Evolutionary conservation across 2,888 invertebrate genomes (phyloP), one percentile per base, ranked within the genome.

Genomic region (Ganaspis brasiliensis): DNA sequence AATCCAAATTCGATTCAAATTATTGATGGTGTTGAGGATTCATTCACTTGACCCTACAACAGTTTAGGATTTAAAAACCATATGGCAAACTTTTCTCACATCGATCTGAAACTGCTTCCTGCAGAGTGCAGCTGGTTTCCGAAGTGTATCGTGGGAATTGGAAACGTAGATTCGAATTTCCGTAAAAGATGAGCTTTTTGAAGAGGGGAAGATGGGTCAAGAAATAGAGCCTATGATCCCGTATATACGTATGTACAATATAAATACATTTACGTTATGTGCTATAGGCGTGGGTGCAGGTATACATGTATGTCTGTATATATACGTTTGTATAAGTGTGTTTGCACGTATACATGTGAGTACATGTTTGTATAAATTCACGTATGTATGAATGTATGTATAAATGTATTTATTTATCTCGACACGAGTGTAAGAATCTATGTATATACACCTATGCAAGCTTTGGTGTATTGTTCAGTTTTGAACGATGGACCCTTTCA

Each of bases 61-160:
- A 31, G n/a, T n/a, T n/a, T n/a, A 31, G 31, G 31, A 31, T 31
- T 31, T 31, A 6, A 31, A 31, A 40, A 40, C 2, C 40, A 40
- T 40, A 40, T 40, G 40, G 40, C 40, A 10, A 40, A 40, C 40
- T 40, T 40, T 40, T 40, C 40, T 40, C 40, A 40, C 40, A 40
- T 40, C 40, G 31, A 31, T 31, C 6, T 40, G 10, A 40, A 40
- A 40, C 10, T 40, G 12, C 40, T 40, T 40, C 40, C 9, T 9
- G 40, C 10, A 9, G 40, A 12, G 40, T 26, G 57, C 57, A 57
- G 57, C 57, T 57, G 57, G 26, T 57, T 24, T 26, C 26, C 31
- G 26, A 57, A 57, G 26, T 40, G 12, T 26, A 57, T 57, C 57
- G 57, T 57, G 57, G 57, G 57, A 56, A 56, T 21, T 19, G 56